These are phyloP conservation scores for Reticulitermes speratus DNA, from an alignment of 1,140 invertebrate genomes.

Conservation along the genomic window DNA sequence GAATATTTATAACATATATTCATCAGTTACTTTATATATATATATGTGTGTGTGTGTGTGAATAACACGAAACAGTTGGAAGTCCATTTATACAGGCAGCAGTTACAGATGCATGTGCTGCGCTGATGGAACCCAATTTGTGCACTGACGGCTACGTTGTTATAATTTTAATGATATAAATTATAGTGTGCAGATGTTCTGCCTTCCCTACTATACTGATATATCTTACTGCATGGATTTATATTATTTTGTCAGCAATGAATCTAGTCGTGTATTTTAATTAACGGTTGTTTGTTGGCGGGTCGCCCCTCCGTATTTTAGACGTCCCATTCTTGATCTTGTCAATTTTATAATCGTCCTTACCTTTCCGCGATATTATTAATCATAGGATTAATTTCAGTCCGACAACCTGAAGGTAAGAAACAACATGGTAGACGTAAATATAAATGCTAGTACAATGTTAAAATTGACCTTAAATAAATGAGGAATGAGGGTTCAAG, in stretches of 20 bases:
- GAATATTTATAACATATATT: conserved; percentile 9
- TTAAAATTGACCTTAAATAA: too few species aligned
- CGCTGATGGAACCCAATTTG: neutral
- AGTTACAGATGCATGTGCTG: neutral
- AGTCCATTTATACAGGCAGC: neutral
- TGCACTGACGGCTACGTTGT: neutral
- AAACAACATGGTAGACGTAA: too few species aligned
- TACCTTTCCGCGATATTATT: too few species aligned
- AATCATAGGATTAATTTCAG: too few species aligned
- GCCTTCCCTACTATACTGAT: neutral
- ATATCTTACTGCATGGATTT: neutral
- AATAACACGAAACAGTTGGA: neutral
- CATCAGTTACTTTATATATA: neutral
- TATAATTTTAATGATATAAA: neutral
- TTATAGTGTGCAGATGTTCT: neutral
- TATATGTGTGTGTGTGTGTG: neutral
- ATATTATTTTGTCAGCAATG: neutral
- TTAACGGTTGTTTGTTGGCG: too few species aligned
- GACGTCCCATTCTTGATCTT: too few species aligned
- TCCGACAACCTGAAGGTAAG: too few species aligned
- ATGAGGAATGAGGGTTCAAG: too few species aligned
- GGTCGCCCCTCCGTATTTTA: too few species aligned
- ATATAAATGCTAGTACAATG: too few species aligned
- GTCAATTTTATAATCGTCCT: too few species aligned
- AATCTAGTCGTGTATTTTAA: too few species aligned